Evolutionary conservation across 2,113 vertebrate species (phyloP).

Genomic region (Puffinus mauretanicus): DNA sequence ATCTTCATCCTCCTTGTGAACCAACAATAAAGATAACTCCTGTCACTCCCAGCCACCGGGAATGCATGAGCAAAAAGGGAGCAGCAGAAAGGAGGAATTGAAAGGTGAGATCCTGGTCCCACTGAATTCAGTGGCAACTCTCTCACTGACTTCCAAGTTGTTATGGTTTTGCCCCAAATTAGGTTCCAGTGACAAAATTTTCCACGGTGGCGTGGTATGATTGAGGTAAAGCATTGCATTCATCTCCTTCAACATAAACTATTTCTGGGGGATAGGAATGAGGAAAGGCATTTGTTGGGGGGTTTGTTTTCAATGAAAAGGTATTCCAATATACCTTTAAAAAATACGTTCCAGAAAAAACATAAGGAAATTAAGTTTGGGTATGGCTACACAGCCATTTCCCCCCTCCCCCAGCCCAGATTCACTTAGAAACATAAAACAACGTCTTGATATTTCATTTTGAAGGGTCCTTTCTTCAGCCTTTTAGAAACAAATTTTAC

Average conservation of each 20-base stretch:
- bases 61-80: not conserved
- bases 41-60: not conserved
- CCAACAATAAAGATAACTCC: not conserved
- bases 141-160: not conserved
- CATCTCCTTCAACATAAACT: conserved; percentile 28
- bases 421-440: conserved; percentile 45
- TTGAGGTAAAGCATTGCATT: conserved; percentile 15
- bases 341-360: conserved; percentile 34
- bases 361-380: conserved; percentile 26
- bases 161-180: not conserved
- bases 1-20: not conserved
- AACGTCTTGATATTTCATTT: conserved; percentile 46
- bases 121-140: not conserved
- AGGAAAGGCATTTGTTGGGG: not conserved
- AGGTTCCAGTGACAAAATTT: not conserved
- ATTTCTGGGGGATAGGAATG: not conserved
- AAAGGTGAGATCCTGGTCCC: not conserved
- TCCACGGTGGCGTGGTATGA: not conserved
- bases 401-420: conserved; percentile 25
- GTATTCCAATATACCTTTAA: conserved; percentile 48
- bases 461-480: conserved; percentile 57
- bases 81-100: not conserved
- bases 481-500: conserved; percentile 23
- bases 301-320: not conserved
- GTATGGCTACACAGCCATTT: not conserved